Evolutionary conservation across 2,888 invertebrate genomes (phyloP).

Genomic region (Carterocephalus palaemon): DNA sequence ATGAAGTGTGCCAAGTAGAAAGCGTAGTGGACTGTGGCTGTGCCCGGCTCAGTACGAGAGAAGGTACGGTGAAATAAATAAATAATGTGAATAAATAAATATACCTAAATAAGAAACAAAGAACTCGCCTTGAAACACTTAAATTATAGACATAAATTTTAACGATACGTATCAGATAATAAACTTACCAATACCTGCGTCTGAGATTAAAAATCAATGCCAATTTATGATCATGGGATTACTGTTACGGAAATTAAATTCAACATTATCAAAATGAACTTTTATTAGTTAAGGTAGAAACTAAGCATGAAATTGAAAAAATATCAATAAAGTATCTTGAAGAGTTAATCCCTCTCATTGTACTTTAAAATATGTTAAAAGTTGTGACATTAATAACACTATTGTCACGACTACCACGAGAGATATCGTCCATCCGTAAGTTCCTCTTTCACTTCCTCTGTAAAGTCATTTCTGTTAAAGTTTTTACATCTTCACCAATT

Average conservation of each 20-base stretch:
- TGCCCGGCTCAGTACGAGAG: too few relatives aligned
- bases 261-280: slow-evolving; percentile 35
- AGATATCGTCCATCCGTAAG: slow-evolving; percentile 46
- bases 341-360: slow-evolving; percentile 27
- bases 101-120: too few relatives aligned
- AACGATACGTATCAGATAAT: too few relatives aligned
- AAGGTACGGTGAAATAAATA: too few relatives aligned
- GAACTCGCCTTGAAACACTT: too few relatives aligned
- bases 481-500: slow-evolving; percentile 7
- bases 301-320: slow-evolving; percentile 41
- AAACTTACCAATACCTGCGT: too few relatives aligned
- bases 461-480: neutral
- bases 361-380: slow-evolving; percentile 47
- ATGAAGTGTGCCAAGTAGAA: too few relatives aligned
- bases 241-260: slow-evolving; percentile 36
- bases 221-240: neutral
- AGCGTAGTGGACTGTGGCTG: too few relatives aligned
- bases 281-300: slow-evolving; percentile 36
- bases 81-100: too few relatives aligned
- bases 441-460: slow-evolving; percentile 24
- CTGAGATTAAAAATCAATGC: neutral
- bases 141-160: too few relatives aligned
- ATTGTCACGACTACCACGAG: slow-evolving; percentile 41
- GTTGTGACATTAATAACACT: slow-evolving; percentile 47
- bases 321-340: neutral